phyloP scores from a whole-genome alignment of 2,113 vertebrate genomes.

The Lasiurus borealis region DNA sequence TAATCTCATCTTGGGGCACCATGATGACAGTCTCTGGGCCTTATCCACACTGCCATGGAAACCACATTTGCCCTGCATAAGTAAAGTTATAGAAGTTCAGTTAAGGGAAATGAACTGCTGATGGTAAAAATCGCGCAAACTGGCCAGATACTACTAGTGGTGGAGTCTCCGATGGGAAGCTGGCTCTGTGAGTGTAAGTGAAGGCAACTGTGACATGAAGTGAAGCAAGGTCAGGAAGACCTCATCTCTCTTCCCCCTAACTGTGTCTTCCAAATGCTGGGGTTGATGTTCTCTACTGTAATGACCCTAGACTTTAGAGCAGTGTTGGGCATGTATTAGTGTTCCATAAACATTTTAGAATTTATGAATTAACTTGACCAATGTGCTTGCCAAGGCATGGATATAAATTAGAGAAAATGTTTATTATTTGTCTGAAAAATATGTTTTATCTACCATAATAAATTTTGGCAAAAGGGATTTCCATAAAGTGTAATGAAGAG shows the following conservation, averaged over 20 bases:
- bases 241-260: not conserved
- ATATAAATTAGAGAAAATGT: not conserved
- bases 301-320: not conserved
- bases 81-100: not conserved
- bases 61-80: not conserved
- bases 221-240: not conserved
- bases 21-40: not conserved
- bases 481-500: not conserved
- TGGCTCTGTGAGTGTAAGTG: not conserved
- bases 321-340: not conserved
- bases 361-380: not conserved
- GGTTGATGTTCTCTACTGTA: not conserved
- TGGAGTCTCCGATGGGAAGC: not conserved
- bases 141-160: not conserved
- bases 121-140: not conserved
- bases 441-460: not conserved
- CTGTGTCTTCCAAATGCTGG: not conserved
- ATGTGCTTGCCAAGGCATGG: not conserved
- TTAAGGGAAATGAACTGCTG: not conserved
- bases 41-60: not conserved
- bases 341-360: not conserved
- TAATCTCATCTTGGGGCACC: not conserved
- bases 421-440: slow-evolving; percentile 30
- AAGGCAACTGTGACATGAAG: not conserved
- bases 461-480: not conserved